phyloP scores from a whole-genome alignment of 2,888 invertebrate genomes.

The Oxystoma pomonae region DNA sequence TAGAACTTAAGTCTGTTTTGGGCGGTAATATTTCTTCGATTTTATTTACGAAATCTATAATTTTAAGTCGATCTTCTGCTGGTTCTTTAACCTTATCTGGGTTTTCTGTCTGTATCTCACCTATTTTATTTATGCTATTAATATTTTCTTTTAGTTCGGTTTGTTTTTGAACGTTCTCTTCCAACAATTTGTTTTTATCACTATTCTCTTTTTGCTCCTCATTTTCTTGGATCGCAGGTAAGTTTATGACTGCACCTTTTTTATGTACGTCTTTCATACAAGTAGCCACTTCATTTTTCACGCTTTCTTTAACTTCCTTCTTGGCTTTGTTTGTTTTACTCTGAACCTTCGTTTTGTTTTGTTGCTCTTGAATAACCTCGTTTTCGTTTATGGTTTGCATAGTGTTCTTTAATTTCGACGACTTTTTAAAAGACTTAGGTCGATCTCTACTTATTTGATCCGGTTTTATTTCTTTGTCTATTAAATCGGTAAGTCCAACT shows the following conservation, averaged over 20 bases:
- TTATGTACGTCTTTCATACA: conserved; percentile 15
- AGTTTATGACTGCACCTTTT: conserved; percentile 25
- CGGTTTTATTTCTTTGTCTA: conserved; percentile 31
- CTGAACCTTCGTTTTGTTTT: conserved; percentile 17
- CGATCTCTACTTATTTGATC: conserved; percentile 24
- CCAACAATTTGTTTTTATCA: neutral
- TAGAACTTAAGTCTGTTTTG: neutral
- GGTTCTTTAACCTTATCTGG: neutral
- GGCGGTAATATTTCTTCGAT: neutral
- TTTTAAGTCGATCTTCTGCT: neutral
- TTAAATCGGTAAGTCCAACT: conserved; percentile 49
- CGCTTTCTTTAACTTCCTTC: neutral
- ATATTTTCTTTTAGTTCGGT: neutral
- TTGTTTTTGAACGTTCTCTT: neutral
- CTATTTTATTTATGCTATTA: neutral
- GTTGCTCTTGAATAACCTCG: conserved; percentile 30
- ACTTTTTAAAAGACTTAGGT: conserved; percentile 23
- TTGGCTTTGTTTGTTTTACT: conserved; percentile 5
- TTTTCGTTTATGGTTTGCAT: conserved; percentile 37
- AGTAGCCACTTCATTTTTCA: neutral
- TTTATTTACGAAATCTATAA: neutral
- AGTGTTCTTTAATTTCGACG: conserved; percentile 28
- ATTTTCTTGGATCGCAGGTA: conserved; percentile 43
- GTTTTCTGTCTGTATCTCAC: neutral
- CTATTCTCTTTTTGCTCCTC: conserved; percentile 26